Percentiles rank a stretch among this genome's conserved stretches.
Conservation (phyloP, 2,888 invertebrate species). For the Diploptera punctata region DNA sequence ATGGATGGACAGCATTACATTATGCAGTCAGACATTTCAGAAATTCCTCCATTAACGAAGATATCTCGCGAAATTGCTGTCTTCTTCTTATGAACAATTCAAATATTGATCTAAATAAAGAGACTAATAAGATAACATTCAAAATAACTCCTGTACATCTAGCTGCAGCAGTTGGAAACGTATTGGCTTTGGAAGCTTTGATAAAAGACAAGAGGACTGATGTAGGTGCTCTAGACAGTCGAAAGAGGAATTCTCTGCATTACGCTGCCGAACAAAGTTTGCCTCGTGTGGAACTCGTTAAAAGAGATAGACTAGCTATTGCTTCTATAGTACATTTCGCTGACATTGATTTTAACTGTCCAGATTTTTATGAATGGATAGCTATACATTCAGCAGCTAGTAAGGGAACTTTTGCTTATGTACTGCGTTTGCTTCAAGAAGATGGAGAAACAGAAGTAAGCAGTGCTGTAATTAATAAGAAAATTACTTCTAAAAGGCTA, state of each 20-base stretch:
- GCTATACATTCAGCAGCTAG: not conserved
- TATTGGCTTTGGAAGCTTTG: not conserved
- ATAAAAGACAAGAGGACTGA: not conserved
- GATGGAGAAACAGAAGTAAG: not conserved
- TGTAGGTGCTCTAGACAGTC: not conserved
- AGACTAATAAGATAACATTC: not conserved
- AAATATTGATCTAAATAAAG: not conserved
- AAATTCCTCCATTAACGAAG: not conserved
- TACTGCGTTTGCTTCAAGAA: not conserved
- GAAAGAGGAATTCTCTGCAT: not conserved
- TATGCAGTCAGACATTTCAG: not conserved
- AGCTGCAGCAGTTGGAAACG: not conserved
- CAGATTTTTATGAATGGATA: constrained; percentile 5
- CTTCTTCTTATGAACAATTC: not conserved
- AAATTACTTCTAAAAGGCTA: too few species aligned
- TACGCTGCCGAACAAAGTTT: not conserved
- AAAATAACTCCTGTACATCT: not conserved
- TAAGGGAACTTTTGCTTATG: not conserved
- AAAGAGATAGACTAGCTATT: not conserved
- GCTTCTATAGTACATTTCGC: not conserved
- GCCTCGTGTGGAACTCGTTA: not conserved
- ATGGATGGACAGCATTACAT: not conserved
- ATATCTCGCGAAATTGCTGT: not conserved
- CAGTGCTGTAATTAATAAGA: not conserved
- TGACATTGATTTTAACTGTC: not conserved